Base-by-base conservation (phyloP, 2,797 vertebrate species). In the Spheniscus humboldti region DNA sequence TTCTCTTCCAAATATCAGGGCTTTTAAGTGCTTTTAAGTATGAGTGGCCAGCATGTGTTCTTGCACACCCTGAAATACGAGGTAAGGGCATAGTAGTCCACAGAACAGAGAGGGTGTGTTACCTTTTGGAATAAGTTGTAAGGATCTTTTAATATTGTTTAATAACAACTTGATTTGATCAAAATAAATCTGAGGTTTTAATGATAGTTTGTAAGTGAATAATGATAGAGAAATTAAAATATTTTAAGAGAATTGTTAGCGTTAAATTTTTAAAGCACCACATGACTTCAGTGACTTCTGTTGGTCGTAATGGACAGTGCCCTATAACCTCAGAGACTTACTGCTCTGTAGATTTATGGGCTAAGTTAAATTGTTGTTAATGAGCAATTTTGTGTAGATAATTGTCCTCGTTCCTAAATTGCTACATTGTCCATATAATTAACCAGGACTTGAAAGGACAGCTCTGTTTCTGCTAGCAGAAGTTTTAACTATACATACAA, bases 51-150 rank as follows among this genome's bases (percentile, higher is more conserved):
- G 24, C 11, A 2, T 3, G 10, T 41, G 37, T 23, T 69, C 79
- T 19, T 10, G 10, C 39, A 19, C 56, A 8, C 52, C 50, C 56
- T 24, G 16, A 68, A 62, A 41, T 4, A 2, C 1, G 6, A 53
- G 10, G 45, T 33, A 7, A 37, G n/a, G 69, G 16, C 15, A 1
- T 7, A 39, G 28, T 0, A 19, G 25, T 6, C 22, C 1, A 1
- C 27, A 7, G 50, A 35, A 13, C 57, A 31, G 59, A 25, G 62
- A 30, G n/a, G 50, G 18, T 4, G 22, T 18, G 0, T 12, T 17
- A 9, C 18, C 9, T 18, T 41, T 41, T 33, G 33, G 56, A 35
- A 7, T 35, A 7, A 5, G 20, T 5, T 35, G 11, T 31, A 1
- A 60, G 31, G 55, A 7, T 41, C 13, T 56, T 66, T 31, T 22